phyloP scores from a whole-genome alignment of 2,888 invertebrate genomes.

The Heliconius cydno region DNA sequence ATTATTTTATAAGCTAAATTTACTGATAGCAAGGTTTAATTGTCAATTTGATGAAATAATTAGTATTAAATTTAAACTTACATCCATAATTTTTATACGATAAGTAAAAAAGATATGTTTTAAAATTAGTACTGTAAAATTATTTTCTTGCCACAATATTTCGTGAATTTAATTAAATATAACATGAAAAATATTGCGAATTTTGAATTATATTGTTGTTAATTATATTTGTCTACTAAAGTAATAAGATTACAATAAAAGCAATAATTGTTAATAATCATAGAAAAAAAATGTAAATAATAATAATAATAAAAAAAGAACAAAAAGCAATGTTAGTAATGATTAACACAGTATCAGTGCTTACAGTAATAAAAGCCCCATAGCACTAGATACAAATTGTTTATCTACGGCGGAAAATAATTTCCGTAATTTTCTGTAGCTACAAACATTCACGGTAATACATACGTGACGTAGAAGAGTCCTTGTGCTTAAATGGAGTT shows the following conservation, averaged over 20 bases:
- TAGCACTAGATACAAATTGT: not conserved
- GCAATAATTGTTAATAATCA: not conserved
- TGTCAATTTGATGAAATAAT: too few relatives aligned
- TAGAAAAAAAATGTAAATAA: not conserved
- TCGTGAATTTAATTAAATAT: too few relatives aligned
- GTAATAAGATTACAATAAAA: not conserved
- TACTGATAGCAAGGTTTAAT: not conserved
- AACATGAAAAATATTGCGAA: too few relatives aligned
- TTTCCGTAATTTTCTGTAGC: constrained; percentile 18
- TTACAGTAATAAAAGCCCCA: not conserved
- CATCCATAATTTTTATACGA: too few relatives aligned
- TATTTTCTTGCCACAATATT: too few relatives aligned
- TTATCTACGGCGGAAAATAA: not conserved
- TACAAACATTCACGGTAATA: constrained; percentile 15
- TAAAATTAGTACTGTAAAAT: too few relatives aligned
- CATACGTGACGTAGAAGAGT: constrained; percentile 21
- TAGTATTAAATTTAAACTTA: too few relatives aligned
- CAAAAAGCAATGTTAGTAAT: not conserved
- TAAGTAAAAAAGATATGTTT: too few relatives aligned
- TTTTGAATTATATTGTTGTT: not conserved
- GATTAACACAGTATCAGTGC: not conserved
- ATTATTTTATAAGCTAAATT: not conserved
- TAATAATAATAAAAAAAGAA: not conserved
- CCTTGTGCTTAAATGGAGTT: constrained; percentile 16
- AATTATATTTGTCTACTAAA: too few relatives aligned